phyloP scores from a whole-genome alignment of 2,797 vertebrate genomes.

The Gymnoscopelus braueri region DNA sequence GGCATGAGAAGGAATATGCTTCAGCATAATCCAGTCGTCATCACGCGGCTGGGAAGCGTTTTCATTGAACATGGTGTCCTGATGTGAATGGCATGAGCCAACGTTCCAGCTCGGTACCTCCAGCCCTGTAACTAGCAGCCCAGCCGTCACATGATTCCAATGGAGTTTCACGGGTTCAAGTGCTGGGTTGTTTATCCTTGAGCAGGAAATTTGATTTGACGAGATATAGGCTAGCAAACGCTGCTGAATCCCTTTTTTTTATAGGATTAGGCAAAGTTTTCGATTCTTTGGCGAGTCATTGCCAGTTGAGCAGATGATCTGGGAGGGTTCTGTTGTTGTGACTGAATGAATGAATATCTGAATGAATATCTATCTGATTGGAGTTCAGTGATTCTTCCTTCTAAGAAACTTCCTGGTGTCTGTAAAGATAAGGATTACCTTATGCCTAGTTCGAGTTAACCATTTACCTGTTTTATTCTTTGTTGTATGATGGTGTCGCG shows the following conservation, averaged over 20 bases:
- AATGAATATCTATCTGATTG: background rate
- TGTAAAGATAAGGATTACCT: background rate
- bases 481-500: background rate
- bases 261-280: background rate
- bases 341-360: background rate
- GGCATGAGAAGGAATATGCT: background rate
- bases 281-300: conserved; percentile 1
- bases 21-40: conserved; percentile 1
- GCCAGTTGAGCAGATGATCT: background rate
- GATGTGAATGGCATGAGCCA: background rate
- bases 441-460: background rate
- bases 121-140: conserved; percentile 12
- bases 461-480: no score
- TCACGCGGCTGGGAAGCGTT: background rate
- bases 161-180: conserved; percentile 45
- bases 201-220: conserved; percentile 40
- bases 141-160: conserved; percentile 65
- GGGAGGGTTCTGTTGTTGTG: background rate
- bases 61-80: background rate
- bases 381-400: conserved; percentile 2
- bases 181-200: conserved; percentile 19
- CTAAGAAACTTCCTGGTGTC: background rate
- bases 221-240: conserved; percentile 20
- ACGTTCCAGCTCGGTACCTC: conserved; percentile 2
- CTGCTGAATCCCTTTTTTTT: background rate